phyloP scores from a whole-genome alignment of 2,797 vertebrate species.

The Loriculus beryllinus region DNA sequence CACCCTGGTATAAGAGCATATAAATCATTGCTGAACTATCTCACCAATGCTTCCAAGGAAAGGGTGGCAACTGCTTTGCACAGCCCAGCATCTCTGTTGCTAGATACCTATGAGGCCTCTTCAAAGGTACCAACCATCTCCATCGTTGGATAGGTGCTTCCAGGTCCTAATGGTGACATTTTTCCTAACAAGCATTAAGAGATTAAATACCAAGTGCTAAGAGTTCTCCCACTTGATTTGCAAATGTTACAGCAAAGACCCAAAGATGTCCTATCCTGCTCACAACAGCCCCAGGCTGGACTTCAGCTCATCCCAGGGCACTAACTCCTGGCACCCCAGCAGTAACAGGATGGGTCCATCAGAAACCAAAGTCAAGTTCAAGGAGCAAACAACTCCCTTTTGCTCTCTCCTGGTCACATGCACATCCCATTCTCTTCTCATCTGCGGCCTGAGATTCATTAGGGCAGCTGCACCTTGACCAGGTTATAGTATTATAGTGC shows the following conservation, averaged over 20 bases:
- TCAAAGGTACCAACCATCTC: rapidly evolving
- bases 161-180: neutral
- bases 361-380: neutral
- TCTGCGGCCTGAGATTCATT: neutral
- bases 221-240: neutral
- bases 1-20: too few relatives aligned
- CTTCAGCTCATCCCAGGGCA: neutral
- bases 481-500: neutral
- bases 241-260: neutral
- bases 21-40: neutral
- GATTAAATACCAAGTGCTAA: neutral
- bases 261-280: neutral
- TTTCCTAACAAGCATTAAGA: neutral
- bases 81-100: neutral
- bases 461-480: neutral
- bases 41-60: neutral
- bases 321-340: rapidly evolving
- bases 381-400: neutral
- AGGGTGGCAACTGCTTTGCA: neutral
- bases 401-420: neutral
- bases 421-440: rapidly evolving
- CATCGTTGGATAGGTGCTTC: neutral
- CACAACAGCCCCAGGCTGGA: neutral
- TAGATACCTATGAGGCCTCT: neutral
- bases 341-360: neutral